phyloP scores from a whole-genome alignment of 2,888 invertebrate genomes.

The Drosophila paracracens region DNA sequence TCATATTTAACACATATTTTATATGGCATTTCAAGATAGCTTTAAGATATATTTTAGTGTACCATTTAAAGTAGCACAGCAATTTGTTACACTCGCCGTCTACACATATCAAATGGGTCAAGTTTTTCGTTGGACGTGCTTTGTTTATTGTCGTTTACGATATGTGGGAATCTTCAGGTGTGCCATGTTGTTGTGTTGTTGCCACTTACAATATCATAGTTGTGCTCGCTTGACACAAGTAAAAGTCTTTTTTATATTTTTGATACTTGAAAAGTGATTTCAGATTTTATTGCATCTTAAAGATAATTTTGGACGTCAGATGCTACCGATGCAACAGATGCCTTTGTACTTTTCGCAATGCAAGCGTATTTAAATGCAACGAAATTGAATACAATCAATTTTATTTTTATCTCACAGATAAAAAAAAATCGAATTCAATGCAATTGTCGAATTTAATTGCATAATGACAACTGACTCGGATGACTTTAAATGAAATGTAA shows the following conservation, averaged over 20 bases:
- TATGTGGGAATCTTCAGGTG: slow-evolving; percentile 40
- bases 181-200: slow-evolving; percentile 33
- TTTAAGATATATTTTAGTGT: slow-evolving; percentile 64
- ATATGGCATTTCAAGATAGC: slow-evolving; percentile 62
- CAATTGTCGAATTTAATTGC: not conserved
- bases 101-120: slow-evolving; percentile 33
- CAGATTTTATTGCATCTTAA: not conserved
- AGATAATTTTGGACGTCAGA: too few species aligned
- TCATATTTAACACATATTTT: slow-evolving; percentile 62
- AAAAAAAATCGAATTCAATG: not conserved
- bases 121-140: slow-evolving; percentile 5
- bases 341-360: not conserved
- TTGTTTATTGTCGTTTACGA: slow-evolving; percentile 12
- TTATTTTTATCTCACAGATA: not conserved
- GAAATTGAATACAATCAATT: not conserved
- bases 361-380: not conserved
- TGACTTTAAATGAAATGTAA: not conserved
- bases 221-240: not conserved
- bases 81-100: slow-evolving; percentile 61
- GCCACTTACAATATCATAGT: not conserved
- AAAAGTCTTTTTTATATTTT: not conserved
- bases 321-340: not conserved
- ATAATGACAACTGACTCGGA: not conserved
- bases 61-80: slow-evolving; percentile 72
- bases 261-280: not conserved